Percentiles rank a stretch among this genome's conserved stretches.
Evolutionary conservation across 64 coral and sea anemone species (phyloP).

Genomic region (Dendronephthya gigantea): DNA sequence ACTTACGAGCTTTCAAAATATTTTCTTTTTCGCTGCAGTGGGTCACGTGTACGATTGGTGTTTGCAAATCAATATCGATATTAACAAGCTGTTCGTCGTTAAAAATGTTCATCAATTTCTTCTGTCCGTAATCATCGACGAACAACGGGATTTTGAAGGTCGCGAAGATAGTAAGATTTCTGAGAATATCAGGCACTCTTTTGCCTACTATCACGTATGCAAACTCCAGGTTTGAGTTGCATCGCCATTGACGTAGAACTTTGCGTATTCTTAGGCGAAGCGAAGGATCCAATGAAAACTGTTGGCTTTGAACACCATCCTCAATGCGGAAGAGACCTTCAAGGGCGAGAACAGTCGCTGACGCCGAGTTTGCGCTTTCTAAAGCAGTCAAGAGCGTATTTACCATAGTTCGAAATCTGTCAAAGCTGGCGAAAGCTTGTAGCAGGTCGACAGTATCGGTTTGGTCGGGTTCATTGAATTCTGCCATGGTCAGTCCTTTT

Average conservation of each 20-base stretch:
- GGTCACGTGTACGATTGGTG: constrained; percentile 41
- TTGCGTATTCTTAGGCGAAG: too few species aligned
- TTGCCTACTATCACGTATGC: not conserved
- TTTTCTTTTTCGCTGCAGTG: constrained; percentile 17
- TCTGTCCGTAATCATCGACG: constrained; percentile 33
- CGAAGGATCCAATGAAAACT: not conserved
- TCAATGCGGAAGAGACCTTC: constrained; percentile 37
- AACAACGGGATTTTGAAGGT: constrained; percentile 33
- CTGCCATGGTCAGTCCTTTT: not conserved
- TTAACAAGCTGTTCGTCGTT: not conserved
- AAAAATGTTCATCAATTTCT: not conserved
- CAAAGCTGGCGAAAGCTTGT: not conserved
- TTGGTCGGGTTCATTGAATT: too few species aligned
- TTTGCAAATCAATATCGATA: constrained; percentile 21
- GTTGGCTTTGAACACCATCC: constrained; percentile 10
- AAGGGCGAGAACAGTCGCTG: constrained; percentile 27
- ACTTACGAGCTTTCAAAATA: not conserved
- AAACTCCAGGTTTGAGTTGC: not conserved
- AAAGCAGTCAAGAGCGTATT: not conserved
- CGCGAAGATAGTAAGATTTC: constrained; percentile 45
- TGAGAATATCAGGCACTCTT: constrained; percentile 10
- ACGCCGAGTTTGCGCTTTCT: not conserved
- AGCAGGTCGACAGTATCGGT: not conserved
- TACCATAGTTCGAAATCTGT: not conserved
- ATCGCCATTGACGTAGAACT: constrained; percentile 42